Conservation (phyloP, 2,888 invertebrate genomes). For the Empis stercorea region DNA sequence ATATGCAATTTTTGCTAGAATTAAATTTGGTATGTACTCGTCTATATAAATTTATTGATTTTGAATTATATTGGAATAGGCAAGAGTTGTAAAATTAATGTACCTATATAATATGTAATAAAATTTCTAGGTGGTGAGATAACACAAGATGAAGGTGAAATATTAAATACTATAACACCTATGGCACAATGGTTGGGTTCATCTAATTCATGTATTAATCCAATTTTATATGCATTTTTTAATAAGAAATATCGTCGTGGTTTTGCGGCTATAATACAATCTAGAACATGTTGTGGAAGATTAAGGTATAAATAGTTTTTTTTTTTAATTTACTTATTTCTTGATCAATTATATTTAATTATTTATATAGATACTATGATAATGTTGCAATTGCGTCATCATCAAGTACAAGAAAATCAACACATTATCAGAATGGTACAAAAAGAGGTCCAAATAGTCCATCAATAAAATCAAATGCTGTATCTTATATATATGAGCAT, state of each 20-base stretch:
- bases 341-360: background rate
- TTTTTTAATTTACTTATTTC: background rate
- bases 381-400: slow-evolving; percentile 76
- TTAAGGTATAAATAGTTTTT: slow-evolving; percentile 40
- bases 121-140: slow-evolving; percentile 32
- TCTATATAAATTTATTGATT: too few species aligned
- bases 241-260: slow-evolving; percentile 87
- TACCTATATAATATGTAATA: too few species aligned
- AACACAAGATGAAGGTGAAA: slow-evolving; percentile 64
- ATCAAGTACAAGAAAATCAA: slow-evolving; percentile 72
- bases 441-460: slow-evolving; percentile 42
- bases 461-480: slow-evolving; percentile 38
- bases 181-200: slow-evolving; percentile 87
- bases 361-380: slow-evolving; percentile 55
- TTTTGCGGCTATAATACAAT: slow-evolving; percentile 77
- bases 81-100: too few species aligned
- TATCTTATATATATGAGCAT: slow-evolving; percentile 44
- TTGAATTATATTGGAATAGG: too few species aligned
- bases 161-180: slow-evolving; percentile 68
- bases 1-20: slow-evolving; percentile 76
- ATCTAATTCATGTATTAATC: slow-evolving; percentile 91
- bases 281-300: slow-evolving; percentile 72
- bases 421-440: slow-evolving; percentile 59
- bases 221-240: slow-evolving; percentile 87
- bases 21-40: slow-evolving; percentile 75